These are phyloP conservation scores for Epizoanthus stellaris DNA, from an alignment of 92 coral and sea anemone genomes.

Conservation along the genomic window DNA sequence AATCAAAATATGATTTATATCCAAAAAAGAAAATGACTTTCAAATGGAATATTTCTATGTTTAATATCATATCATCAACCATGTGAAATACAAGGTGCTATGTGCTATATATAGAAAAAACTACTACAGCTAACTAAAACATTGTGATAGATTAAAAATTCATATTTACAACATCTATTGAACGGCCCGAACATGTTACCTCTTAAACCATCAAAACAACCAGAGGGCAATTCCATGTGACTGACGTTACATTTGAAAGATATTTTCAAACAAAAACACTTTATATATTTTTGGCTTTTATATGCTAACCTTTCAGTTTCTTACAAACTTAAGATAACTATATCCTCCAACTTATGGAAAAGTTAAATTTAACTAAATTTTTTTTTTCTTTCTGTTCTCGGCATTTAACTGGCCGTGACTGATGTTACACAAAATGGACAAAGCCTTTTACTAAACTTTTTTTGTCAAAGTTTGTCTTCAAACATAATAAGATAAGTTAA, in stretches of 20 bases:
- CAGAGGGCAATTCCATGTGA: constrained; percentile 29
- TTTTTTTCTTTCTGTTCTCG: constrained; percentile 31
- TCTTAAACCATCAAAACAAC: too few relatives aligned
- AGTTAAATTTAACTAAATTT: constrained; percentile 27
- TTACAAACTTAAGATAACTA: constrained; percentile 30
- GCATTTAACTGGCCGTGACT: constrained; percentile 45
- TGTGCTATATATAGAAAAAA: too few relatives aligned
- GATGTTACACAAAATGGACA: constrained; percentile 48
- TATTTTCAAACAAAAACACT: constrained; percentile 37
- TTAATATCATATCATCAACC: too few relatives aligned
- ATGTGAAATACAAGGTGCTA: too few relatives aligned
- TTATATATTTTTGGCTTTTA: constrained; percentile 39
- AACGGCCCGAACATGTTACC: too few relatives aligned
- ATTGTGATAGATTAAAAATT: too few relatives aligned
- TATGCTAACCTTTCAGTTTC: constrained; percentile 40
- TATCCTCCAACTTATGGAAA: constrained; percentile 40
- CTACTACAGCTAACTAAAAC: too few relatives aligned
- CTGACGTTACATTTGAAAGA: constrained; percentile 34
- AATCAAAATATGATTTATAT: too few relatives aligned
- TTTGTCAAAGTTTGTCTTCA: constrained; percentile 35
- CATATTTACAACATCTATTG: too few relatives aligned
- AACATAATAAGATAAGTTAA: constrained; percentile 29
- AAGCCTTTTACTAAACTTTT: constrained; percentile 27
- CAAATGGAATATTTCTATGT: too few relatives aligned
- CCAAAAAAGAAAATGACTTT: too few relatives aligned